Evolutionary conservation across 2,113 vertebrate species (phyloP).

Genomic region (Anseranas semipalmata): DNA sequence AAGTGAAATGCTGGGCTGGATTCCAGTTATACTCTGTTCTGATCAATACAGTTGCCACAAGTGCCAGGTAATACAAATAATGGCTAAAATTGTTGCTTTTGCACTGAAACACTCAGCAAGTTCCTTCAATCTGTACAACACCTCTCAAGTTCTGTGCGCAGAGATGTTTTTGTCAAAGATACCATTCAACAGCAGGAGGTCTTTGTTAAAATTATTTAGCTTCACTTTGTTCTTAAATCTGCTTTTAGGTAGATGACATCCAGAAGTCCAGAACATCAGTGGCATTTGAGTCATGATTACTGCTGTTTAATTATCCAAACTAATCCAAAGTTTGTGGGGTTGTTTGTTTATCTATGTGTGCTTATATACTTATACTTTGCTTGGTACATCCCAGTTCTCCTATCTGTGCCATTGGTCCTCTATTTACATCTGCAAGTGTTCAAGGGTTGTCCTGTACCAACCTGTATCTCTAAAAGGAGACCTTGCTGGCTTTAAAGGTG

Average conservation of each 20-base stretch:
- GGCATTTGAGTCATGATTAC: neutral
- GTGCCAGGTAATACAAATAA: neutral
- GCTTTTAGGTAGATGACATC: neutral
- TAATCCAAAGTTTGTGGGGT: neutral
- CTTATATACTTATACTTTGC: neutral
- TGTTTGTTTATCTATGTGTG: neutral
- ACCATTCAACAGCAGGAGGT: neutral
- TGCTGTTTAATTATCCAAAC: neutral
- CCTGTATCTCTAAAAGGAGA: neutral
- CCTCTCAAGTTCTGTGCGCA: neutral
- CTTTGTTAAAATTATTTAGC: neutral
- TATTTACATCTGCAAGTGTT: neutral
- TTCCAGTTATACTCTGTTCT: neutral
- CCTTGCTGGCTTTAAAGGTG: neutral
- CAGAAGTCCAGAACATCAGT: neutral
- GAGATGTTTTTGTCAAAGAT: neutral
- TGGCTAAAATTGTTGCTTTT: neutral
- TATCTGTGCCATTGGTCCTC: neutral
- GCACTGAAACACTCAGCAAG: neutral
- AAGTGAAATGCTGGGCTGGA: neutral
- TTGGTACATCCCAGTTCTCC: neutral
- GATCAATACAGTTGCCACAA: neutral
- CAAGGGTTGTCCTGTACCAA: neutral
- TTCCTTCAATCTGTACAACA: neutral
- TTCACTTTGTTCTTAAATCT: neutral